Base-by-base conservation (phyloP, 2,888 invertebrate genomes). In the Boloria euphrosyne region DNA sequence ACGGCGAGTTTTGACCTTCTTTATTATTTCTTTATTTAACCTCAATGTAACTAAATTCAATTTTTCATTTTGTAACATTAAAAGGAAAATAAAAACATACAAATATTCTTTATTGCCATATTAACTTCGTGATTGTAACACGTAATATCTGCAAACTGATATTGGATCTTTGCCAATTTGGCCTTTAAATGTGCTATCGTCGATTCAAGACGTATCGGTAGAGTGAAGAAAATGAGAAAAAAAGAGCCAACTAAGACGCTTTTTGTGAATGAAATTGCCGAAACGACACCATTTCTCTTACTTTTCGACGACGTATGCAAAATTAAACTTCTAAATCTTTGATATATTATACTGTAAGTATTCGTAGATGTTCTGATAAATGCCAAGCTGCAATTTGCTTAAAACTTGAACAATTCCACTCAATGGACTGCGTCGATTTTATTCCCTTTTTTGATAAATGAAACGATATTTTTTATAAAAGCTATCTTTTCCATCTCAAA, bases 161-260 rank as follows among this genome's bases (percentile, higher is more conserved):
- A 51, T 62, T 72, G 70, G 69, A 46, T 52, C 16, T 53, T 13
- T 64, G 72, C 72, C 72, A 70, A 65, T 67, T 66, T 14, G 57
- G 61, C 52, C 54, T 68, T 67, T 65, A 65, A 71, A 67, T 63
- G 69, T 65, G 50, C 64, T 64, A 67, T 69, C 65, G 62, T 51
- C 65, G 66, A 70, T 67, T 67, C 66, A 67, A 61, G 68, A 65
- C 64, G 60, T 70, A 70, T 67, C 62, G 52, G 43, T 47, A 44
- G 46, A 58, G 52, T 50, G 53, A 63, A 44, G 61, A 50, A 66
- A 68, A 68, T 64, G 58, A 65, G 57, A 67, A 65, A 67, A 57
- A 59, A 65, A 57, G 49, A 63, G 38, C 63, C 47, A 62, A 62
- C 44, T 65, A 54, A 66, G 50, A 51, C 47, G 43, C 49, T 62